These are phyloP conservation scores for Muscina levida DNA, from an alignment of 2,888 invertebrate species.

Conservation along the genomic window DNA sequence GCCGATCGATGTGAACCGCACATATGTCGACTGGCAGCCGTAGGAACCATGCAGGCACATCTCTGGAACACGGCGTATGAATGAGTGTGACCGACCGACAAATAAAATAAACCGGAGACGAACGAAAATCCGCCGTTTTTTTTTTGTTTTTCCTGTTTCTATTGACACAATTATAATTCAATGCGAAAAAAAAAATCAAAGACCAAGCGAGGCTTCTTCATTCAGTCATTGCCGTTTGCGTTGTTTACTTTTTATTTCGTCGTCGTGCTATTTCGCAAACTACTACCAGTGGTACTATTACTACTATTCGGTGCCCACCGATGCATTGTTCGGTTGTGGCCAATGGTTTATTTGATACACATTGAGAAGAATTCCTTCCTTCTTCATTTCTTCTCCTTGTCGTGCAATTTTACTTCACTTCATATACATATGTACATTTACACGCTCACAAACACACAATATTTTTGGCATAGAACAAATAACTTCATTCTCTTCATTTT, in stretches of 20 bases:
- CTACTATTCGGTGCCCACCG: too few relatives aligned
- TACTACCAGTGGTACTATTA: too few relatives aligned
- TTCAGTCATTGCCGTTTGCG: constrained; percentile 1
- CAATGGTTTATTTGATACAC: not conserved
- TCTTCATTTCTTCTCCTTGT: constrained; percentile 10
- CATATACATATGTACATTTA: not conserved
- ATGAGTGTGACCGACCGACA: not conserved
- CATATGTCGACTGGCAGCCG: not conserved
- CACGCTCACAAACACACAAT: not conserved
- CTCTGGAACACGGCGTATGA: not conserved
- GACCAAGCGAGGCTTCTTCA: constrained; percentile 49
- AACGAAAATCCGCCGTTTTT: constrained; percentile 17
- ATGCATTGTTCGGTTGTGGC: not conserved
- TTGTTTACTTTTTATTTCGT: not conserved
- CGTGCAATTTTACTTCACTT: constrained; percentile 10
- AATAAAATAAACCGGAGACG: not conserved
- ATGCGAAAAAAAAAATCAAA: constrained; percentile 43
- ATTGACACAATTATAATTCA: constrained; percentile 52
- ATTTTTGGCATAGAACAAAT: constrained; percentile 2
- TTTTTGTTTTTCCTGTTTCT: too few relatives aligned
- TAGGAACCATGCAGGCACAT: not conserved
- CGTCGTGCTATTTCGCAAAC: not conserved
- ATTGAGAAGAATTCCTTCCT: constrained; percentile 7
- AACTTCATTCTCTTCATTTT: constrained; percentile 27
- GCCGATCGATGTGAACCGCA: not conserved